Evolutionary conservation across 1,140 invertebrate species (phyloP).

Genomic region (Anastrepha obliqua): DNA sequence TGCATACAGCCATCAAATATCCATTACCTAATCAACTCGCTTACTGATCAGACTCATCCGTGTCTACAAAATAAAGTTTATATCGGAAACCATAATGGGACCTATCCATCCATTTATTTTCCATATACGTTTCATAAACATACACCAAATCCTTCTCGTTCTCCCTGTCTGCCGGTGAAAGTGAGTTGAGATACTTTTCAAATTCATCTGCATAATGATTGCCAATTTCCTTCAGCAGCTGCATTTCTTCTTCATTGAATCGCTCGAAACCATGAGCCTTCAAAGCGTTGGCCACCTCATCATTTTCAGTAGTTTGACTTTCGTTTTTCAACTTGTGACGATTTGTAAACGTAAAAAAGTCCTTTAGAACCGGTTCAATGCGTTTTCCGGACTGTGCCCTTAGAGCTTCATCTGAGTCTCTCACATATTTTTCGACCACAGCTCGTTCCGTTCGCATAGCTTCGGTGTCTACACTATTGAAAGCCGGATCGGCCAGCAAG

Average conservation of each 20-base stretch:
- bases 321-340: neutral
- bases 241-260: neutral
- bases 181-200: neutral
- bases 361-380: neutral
- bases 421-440: neutral
- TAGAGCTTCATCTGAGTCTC: neutral
- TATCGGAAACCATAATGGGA: conserved; percentile 2
- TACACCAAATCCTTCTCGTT: conserved; percentile 31
- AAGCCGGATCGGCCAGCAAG: neutral
- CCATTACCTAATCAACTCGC: no score
- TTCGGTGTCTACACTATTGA: neutral
- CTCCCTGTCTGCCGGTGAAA: neutral
- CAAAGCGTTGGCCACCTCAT: neutral
- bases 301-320: neutral
- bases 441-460: neutral
- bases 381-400: neutral
- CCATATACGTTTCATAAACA: conserved; percentile 3
- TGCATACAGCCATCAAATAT: no score
- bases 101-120: conserved; percentile 17
- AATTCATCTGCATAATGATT: conserved; percentile 15
- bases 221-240: conserved; percentile 5
- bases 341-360: conserved; percentile 12
- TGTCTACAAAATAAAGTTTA: no score
- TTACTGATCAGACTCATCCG: no score
- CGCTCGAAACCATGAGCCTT: neutral